Conservation (phyloP, 2,888 invertebrate genomes). For the Eupithecia subumbrata region DNA sequence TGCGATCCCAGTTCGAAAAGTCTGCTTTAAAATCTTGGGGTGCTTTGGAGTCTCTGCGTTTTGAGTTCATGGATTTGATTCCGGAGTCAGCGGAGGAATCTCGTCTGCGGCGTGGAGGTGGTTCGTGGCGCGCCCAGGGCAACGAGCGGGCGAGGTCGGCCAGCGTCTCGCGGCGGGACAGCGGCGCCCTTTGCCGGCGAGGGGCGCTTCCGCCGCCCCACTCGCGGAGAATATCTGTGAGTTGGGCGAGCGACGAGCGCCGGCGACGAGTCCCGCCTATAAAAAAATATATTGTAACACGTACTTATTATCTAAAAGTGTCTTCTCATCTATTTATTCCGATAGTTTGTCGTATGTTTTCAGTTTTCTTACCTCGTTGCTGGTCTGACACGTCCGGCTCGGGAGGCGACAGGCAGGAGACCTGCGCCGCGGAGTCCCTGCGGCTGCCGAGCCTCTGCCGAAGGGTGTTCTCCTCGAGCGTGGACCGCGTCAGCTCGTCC, state of each 20-base stretch:
- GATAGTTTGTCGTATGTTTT: not conserved
- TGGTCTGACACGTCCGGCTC: conserved; percentile 88
- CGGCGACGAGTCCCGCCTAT: conserved; percentile 87
- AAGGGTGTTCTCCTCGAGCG: conserved; percentile 92
- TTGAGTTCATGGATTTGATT: conserved; percentile 89
- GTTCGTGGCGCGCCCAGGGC: conserved; percentile 89
- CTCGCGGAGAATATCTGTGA: conserved; percentile 94
- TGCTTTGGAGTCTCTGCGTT: conserved; percentile 89
- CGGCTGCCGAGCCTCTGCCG: conserved; percentile 93
- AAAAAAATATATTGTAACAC: conserved; percentile 34
- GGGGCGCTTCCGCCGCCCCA: conserved; percentile 88
- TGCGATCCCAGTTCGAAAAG: conserved; percentile 88
- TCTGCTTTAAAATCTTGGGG: conserved; percentile 88
- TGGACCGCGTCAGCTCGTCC: conserved; percentile 95
- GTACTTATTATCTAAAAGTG: not conserved
- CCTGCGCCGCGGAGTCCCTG: conserved; percentile 95
- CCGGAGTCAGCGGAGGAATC: conserved; percentile 95
- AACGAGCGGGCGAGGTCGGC: conserved; percentile 94
- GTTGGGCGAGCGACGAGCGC: conserved; percentile 93
- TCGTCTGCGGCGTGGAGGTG: conserved; percentile 88
- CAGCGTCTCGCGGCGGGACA: conserved; percentile 93
- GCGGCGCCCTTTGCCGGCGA: conserved; percentile 85
- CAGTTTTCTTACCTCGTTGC: conserved; percentile 62
- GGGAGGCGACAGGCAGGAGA: conserved; percentile 92
- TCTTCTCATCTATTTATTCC: not conserved